Base-by-base conservation (phyloP, 2,797 vertebrate genomes). In the Siniperca undulata region DNA sequence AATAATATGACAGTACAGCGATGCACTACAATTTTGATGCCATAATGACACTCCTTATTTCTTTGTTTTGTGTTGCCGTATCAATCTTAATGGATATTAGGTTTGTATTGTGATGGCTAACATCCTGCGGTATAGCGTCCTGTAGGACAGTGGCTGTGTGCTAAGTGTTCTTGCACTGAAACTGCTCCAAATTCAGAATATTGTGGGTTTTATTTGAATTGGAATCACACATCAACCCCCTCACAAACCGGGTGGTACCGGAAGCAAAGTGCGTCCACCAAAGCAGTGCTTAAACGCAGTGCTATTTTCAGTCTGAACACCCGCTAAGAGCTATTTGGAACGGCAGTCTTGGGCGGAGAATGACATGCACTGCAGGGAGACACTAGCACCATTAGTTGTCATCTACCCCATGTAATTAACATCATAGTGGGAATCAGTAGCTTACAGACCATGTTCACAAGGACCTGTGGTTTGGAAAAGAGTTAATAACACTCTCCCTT, bases 311-410 rank as follows among this genome's bases (percentile, higher is more conserved):
- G 17, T 42, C 46, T 1, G 24, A 77, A 77, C 71, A 14, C 55
- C 67, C 34, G n/a, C 64, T 36, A 56, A 56, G 58, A 81, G 77
- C 70, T 61, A 69, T 80, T 80, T 73, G 66, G 24, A 71, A 38
- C 7, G 17, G 52, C 20, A 2, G 44, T 77, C 65, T 60, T 40
- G 48, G 40, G 58, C 48, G 38, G 64, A 62, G 82, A 78, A 19
- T 30, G 69, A 81, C 73, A 56, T 6, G 27, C 77, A 24, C 79
- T 7, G 71, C 64, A 3, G 85, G 60, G 73, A 72, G 70, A 59
- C 81, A 11, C 48, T 27, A 59, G 48, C 19, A 8, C 70, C 61
- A 24, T 71, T 27, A 78, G 68, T 68, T 61, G 82, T 64, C 87
- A 76, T 48, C 59, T 20, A 38, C 22, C 5, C 44, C 2, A 20